These are phyloP conservation scores for Eudemis profundana DNA, from an alignment of 2,888 invertebrate genomes.

Conservation along the genomic window DNA sequence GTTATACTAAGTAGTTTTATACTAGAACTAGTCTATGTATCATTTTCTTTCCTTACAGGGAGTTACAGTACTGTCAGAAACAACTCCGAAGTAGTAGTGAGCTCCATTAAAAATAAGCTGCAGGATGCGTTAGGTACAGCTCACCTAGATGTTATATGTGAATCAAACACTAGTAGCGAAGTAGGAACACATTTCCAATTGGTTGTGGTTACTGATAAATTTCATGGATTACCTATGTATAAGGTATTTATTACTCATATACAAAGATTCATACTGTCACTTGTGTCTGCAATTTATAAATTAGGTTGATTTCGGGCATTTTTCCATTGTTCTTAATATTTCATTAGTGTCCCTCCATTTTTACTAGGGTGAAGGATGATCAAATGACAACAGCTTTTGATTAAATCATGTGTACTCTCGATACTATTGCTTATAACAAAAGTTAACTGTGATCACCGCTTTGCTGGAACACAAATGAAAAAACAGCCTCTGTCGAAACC, in stretches of 20 bases:
- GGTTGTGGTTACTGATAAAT: conserved; percentile 21
- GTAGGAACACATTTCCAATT: not conserved
- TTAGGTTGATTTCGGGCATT: too few species aligned
- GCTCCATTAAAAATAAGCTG: conserved; percentile 10
- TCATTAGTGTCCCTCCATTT: too few species aligned
- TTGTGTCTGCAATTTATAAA: too few species aligned
- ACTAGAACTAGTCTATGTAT: not conserved
- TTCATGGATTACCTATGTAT: conserved; percentile 27
- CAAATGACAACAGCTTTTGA: too few species aligned
- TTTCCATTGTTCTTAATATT: too few species aligned
- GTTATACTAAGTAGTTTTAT: not conserved
- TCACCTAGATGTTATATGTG: conserved; percentile 16
- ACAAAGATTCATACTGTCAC: too few species aligned
- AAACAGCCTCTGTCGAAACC: too few species aligned
- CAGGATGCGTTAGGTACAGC: conserved; percentile 5
- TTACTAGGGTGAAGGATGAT: too few species aligned
- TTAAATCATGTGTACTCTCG: too few species aligned
- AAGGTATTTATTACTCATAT: conserved; percentile 3
- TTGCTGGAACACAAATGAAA: too few species aligned
- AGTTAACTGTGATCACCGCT: too few species aligned
- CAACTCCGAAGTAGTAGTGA: conserved; percentile 6
- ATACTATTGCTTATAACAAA: too few species aligned
- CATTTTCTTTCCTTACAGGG: conserved; percentile 8
- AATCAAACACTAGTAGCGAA: not conserved
- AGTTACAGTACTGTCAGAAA: not conserved